Conservation (phyloP, 1,140 invertebrate species). For the Diplogasteroides magnus region DNA sequence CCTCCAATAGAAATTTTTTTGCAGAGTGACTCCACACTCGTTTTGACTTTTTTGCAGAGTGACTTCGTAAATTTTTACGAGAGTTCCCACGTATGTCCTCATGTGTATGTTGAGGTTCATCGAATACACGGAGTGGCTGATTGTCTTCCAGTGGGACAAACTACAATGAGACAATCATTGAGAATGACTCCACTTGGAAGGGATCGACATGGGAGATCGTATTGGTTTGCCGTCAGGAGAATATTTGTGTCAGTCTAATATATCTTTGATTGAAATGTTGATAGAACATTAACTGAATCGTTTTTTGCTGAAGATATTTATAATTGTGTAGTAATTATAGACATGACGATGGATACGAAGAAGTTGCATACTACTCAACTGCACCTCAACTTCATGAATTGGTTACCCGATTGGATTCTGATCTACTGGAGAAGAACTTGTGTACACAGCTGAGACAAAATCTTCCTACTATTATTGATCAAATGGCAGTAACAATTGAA, state of each 20-base stretch:
- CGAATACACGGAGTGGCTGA: conserved; percentile 3
- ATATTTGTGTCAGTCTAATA: conserved; percentile 24
- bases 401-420: conserved; percentile 10
- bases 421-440: conserved; percentile 1
- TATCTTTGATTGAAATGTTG: neutral
- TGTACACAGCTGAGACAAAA: neutral
- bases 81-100: neutral
- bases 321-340: conserved; percentile 17
- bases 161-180: conserved; percentile 6
- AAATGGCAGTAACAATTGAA: conserved; percentile 26
- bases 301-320: neutral
- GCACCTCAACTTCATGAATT: conserved; percentile 28
- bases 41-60: too few relatives aligned
- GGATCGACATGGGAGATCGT: conserved; percentile 28
- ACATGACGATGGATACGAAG: conserved; percentile 15
- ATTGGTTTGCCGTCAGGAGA: conserved; percentile 30
- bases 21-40: too few relatives aligned
- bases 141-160: conserved; percentile 17
- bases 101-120: neutral
- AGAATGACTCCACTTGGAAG: conserved; percentile 29
- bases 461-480: conserved; percentile 2
- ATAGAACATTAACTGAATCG: neutral
- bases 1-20: too few relatives aligned
- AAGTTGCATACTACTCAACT: conserved; percentile 26
- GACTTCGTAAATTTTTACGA: neutral